Evolutionary conservation across 1,140 invertebrate species (phyloP).

Genomic region (Homarus americanus): DNA sequence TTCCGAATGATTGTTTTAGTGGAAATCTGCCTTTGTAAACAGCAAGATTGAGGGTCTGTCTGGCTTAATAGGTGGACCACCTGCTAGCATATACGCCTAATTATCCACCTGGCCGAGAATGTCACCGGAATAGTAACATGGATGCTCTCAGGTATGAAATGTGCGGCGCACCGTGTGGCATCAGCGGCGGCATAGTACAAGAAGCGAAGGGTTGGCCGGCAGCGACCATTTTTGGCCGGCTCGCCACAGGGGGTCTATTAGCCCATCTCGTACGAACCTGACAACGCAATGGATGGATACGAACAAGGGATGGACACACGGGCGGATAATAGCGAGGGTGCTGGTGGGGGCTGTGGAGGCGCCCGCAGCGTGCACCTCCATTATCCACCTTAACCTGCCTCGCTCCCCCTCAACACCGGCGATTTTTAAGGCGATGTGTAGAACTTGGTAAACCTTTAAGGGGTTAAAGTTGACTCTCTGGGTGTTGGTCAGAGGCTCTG

Average conservation of each 20-base stretch:
- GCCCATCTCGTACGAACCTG: constrained; percentile 67
- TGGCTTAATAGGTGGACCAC: neutral
- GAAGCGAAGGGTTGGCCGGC: constrained; percentile 64
- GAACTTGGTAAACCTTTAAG: too few species aligned
- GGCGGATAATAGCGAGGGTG: constrained; percentile 26
- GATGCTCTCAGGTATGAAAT: constrained; percentile 29
- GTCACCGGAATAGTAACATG: constrained; percentile 18
- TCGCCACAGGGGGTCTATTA: constrained; percentile 71
- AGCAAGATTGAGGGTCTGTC: neutral
- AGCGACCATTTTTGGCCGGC: constrained; percentile 65
- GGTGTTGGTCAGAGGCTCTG: too few species aligned
- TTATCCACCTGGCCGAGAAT: constrained; percentile 31
- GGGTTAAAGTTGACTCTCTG: too few species aligned
- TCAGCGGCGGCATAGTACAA: constrained; percentile 65
- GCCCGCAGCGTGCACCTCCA: constrained; percentile 28
- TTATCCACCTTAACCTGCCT: constrained; percentile 21
- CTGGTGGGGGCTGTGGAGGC: constrained; percentile 8
- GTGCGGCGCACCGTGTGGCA: constrained; percentile 44
- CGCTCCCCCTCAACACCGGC: neutral
- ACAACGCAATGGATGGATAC: constrained; percentile 71
- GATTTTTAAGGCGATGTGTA: neutral
- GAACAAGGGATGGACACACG: constrained; percentile 59
- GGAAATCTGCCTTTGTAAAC: neutral
- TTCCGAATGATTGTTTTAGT: neutral
- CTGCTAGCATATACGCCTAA: constrained; percentile 42